Evolutionary conservation across 2,888 invertebrate species (phyloP).

Genomic region (Andrena flavipes): DNA sequence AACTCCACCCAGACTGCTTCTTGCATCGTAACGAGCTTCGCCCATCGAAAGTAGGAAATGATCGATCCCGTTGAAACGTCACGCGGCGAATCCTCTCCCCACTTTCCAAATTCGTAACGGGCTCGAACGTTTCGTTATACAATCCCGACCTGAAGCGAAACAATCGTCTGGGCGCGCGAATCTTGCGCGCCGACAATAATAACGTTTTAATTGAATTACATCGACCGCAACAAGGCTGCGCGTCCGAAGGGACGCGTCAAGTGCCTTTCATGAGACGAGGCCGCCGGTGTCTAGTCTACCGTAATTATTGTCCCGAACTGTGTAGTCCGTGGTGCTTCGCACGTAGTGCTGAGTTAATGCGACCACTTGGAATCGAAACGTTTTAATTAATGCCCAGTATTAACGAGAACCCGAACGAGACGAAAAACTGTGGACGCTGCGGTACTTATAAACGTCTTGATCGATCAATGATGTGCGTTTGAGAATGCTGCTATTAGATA

Average conservation of each 20-base stretch:
- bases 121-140: background rate
- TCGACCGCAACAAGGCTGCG: conserved; percentile 52
- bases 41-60: background rate
- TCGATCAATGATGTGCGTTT: background rate
- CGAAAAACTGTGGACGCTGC: background rate
- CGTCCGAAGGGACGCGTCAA: conserved; percentile 57
- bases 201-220: conserved; percentile 70
- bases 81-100: background rate
- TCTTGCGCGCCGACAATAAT: conserved; percentile 54
- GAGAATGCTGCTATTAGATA: too few relatives aligned
- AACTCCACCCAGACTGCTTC: background rate
- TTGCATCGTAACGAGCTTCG: background rate
- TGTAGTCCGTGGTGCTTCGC: conserved; percentile 28
- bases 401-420: background rate
- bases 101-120: background rate
- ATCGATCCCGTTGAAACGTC: background rate
- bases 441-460: background rate
- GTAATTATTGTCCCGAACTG: conserved; percentile 61
- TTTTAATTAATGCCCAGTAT: conserved; percentile 42
- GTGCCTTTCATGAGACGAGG: conserved; percentile 60
- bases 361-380: conserved; percentile 26
- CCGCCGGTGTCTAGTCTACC: conserved; percentile 56
- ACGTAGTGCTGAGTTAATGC: conserved; percentile 42
- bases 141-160: conserved; percentile 9
- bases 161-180: conserved; percentile 24